Percentiles rank a stretch among this genome's conserved stretches.
These are phyloP conservation scores for Delia radicum DNA, from an alignment of 1,140 invertebrate species.

Conservation along the genomic window DNA sequence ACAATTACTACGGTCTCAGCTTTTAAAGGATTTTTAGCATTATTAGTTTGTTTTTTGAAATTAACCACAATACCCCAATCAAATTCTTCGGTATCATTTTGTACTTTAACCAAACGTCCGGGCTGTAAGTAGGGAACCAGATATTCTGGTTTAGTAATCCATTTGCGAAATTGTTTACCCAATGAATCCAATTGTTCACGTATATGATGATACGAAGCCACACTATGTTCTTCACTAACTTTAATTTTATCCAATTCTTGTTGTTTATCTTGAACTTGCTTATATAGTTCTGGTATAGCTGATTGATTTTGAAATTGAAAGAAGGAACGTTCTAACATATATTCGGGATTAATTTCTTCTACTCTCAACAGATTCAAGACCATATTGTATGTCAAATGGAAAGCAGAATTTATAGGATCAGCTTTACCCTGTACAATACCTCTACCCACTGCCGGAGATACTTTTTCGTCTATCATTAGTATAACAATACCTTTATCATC, in stretches of 20 bases:
- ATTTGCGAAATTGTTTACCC: slow-evolving; percentile 72
- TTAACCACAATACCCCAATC: slow-evolving; percentile 97
- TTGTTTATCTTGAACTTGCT: slow-evolving; percentile 75
- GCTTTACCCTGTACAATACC: slow-evolving; percentile 89
- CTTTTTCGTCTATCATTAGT: slow-evolving; percentile 97
- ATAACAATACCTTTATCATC: slow-evolving; percentile 99
- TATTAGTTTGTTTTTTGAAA: slow-evolving; percentile 73
- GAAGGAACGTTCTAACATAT: slow-evolving; percentile 98
- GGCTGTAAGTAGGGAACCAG: slow-evolving; percentile 92
- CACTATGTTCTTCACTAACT: slow-evolving; percentile 73
- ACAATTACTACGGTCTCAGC: slow-evolving; percentile 68
- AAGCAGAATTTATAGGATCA: slow-evolving; percentile 97
- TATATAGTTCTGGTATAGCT: slow-evolving; percentile 83
- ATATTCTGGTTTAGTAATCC: slow-evolving; percentile 84
- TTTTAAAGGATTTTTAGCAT: slow-evolving; percentile 62
- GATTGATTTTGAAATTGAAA: slow-evolving; percentile 99
- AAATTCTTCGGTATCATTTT: slow-evolving; percentile 83
- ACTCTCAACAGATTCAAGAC: slow-evolving; percentile 94
- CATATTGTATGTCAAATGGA: slow-evolving; percentile 99
- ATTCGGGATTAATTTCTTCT: slow-evolving; percentile 99
- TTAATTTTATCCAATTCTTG: slow-evolving; percentile 65
- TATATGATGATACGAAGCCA: slow-evolving; percentile 83
- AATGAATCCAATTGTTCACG: slow-evolving; percentile 78
- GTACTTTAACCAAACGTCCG: slow-evolving; percentile 89
- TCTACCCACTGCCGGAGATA: slow-evolving; percentile 81